These are phyloP conservation scores for Dendrocincla fuliginosa DNA, from an alignment of 2,797 vertebrate genomes.

Conservation along the genomic window DNA sequence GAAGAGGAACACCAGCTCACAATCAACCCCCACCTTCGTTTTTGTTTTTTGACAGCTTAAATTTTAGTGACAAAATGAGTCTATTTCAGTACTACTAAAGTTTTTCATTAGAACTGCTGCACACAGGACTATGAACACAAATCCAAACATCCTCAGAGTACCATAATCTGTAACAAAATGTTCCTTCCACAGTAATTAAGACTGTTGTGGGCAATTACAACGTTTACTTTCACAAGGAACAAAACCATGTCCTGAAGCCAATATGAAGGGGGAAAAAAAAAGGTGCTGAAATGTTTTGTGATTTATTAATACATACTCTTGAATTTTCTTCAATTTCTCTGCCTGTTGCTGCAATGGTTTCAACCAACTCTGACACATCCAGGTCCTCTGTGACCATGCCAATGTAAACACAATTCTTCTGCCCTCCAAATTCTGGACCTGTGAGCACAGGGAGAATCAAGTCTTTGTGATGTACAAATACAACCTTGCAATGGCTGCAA, in stretches of 20 bases:
- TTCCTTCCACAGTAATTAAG: neutral
- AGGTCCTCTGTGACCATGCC: constrained; percentile 91
- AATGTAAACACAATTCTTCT: constrained; percentile 88
- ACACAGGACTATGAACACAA: neutral
- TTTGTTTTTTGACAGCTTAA: neutral
- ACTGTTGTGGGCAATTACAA: neutral
- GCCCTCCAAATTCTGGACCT: constrained; percentile 88
- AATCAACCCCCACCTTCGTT: neutral
- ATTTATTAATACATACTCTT: constrained; percentile 79
- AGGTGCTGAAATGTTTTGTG: neutral
- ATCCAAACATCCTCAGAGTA: neutral
- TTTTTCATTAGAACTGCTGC: neutral
- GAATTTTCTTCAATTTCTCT: constrained; percentile 95
- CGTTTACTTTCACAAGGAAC: constrained; percentile 17
- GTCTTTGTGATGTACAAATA: neutral
- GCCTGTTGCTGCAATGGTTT: constrained; percentile 86
- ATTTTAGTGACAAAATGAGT: neutral
- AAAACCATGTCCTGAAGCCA: constrained; percentile 23
- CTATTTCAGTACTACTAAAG: neutral
- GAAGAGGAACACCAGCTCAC: neutral
- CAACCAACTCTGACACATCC: constrained; percentile 85
- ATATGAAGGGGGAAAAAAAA: neutral
- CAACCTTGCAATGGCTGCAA: neutral
- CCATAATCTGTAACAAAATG: neutral
- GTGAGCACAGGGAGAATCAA: neutral